These are phyloP conservation scores for Cerastis leucographa DNA, from an alignment of 2,888 invertebrate genomes.

Conservation along the genomic window DNA sequence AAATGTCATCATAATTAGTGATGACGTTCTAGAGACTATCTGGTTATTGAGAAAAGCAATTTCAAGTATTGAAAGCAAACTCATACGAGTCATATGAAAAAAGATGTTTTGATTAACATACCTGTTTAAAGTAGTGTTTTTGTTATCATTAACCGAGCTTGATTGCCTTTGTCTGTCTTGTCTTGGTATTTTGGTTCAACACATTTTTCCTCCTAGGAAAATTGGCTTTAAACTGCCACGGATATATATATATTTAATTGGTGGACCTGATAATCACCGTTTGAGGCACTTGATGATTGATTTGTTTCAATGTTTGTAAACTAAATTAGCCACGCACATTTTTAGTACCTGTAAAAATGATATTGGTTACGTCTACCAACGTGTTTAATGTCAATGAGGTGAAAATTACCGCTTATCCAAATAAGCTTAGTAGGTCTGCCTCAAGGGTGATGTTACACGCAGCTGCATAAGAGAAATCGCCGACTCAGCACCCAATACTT, in stretches of 20 bases:
- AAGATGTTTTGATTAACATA: background rate
- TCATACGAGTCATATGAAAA: background rate
- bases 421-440: background rate
- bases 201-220: constrained; percentile 24
- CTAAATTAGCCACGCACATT: background rate
- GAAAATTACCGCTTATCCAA: background rate
- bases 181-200: constrained; percentile 10
- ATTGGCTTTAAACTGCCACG: background rate
- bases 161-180: background rate
- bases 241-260: background rate
- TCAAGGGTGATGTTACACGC: too few relatives aligned
- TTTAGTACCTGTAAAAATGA: background rate
- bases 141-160: constrained; percentile 3
- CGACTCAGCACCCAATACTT: too few relatives aligned
- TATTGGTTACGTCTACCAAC: background rate
- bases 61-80: constrained; percentile 1
- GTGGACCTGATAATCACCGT: background rate
- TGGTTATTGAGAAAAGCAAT: constrained; percentile 2
- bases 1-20: background rate
- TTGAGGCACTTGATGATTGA: background rate
- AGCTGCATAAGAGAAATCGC: too few relatives aligned
- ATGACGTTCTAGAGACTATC: background rate
- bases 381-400: background rate
- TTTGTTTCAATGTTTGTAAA: too few relatives aligned
- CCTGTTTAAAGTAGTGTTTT: background rate